These are phyloP conservation scores for Chymomyza costata DNA, from an alignment of 1,140 invertebrate genomes.

Conservation along the genomic window DNA sequence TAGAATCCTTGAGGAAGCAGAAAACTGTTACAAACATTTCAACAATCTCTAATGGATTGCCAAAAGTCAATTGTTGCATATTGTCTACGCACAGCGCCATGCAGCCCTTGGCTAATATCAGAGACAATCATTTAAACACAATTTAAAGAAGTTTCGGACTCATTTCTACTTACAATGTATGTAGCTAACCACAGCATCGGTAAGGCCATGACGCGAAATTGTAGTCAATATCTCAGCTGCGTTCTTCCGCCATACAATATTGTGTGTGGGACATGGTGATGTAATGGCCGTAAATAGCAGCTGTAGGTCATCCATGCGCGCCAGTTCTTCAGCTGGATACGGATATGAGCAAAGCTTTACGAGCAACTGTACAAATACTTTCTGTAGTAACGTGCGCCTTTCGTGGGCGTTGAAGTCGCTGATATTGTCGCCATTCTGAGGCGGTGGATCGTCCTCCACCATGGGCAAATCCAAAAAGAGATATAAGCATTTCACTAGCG, in stretches of 20 bases:
- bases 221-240: constrained; percentile 94
- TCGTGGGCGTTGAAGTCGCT: constrained; percentile 94
- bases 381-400: constrained; percentile 93
- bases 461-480: constrained; percentile 98
- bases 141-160: too few relatives aligned
- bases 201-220: constrained; percentile 94
- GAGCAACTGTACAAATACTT: constrained; percentile 97
- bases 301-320: constrained; percentile 96
- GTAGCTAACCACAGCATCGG: constrained; percentile 94
- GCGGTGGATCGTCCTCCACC: constrained; percentile 83
- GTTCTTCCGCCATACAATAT: constrained; percentile 96
- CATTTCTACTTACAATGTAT: constrained; percentile 90
- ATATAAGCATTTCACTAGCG: constrained; percentile 98
- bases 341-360: constrained; percentile 93
- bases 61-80: constrained; percentile 93
- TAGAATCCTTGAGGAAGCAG: constrained; percentile 99
- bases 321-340: constrained; percentile 95
- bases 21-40: constrained; percentile 99
- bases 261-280: constrained; percentile 93
- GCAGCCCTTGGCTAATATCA: constrained; percentile 90
- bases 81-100: constrained; percentile 96
- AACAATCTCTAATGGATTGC: constrained; percentile 95
- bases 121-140: neutral
- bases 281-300: constrained; percentile 97
- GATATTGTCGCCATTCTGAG: constrained; percentile 60